Evolutionary conservation across 1,140 invertebrate species (phyloP).

Genomic region (Diorhabda elongata): DNA sequence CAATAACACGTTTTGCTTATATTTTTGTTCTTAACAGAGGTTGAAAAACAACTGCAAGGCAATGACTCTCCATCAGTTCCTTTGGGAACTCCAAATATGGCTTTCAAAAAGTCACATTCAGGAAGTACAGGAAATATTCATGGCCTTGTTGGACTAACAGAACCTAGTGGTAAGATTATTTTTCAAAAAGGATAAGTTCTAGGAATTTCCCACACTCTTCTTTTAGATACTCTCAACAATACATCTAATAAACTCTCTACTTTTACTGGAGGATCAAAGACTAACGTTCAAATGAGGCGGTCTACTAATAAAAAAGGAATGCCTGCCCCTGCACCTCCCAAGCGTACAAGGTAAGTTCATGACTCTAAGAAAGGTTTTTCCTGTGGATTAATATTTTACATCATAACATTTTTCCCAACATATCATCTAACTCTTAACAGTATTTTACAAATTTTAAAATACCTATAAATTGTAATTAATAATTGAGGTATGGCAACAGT

Average conservation of each 20-base stretch:
- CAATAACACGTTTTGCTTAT: constrained; percentile 6
- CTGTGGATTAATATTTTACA: background rate
- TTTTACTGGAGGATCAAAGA: constrained; percentile 60
- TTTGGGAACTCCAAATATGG: constrained; percentile 60
- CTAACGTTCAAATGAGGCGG: constrained; percentile 75
- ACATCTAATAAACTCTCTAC: constrained; percentile 62
- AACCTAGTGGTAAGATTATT: constrained; percentile 42
- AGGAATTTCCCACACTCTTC: background rate
- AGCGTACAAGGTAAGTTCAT: constrained; percentile 75
- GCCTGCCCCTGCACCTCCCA: constrained; percentile 90
- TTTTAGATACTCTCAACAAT: constrained; percentile 52
- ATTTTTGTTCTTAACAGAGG: constrained; percentile 53
- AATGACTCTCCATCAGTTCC: constrained; percentile 55
- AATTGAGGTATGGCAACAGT: too few relatives aligned
- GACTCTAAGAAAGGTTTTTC: background rate
- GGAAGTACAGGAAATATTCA: constrained; percentile 64
- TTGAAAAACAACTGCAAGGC: constrained; percentile 80
- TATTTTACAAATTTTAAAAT: too few relatives aligned
- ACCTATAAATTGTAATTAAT: too few relatives aligned
- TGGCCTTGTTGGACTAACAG: constrained; percentile 54
- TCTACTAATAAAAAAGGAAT: constrained; percentile 86
- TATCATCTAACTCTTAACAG: too few relatives aligned
- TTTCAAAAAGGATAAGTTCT: background rate
- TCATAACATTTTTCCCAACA: too few relatives aligned
- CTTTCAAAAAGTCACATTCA: constrained; percentile 64